Percentiles rank a stretch among this genome's conserved stretches.
phyloP scores from a whole-genome alignment of 2,888 invertebrate species.

The Xestia c-nigrum region DNA sequence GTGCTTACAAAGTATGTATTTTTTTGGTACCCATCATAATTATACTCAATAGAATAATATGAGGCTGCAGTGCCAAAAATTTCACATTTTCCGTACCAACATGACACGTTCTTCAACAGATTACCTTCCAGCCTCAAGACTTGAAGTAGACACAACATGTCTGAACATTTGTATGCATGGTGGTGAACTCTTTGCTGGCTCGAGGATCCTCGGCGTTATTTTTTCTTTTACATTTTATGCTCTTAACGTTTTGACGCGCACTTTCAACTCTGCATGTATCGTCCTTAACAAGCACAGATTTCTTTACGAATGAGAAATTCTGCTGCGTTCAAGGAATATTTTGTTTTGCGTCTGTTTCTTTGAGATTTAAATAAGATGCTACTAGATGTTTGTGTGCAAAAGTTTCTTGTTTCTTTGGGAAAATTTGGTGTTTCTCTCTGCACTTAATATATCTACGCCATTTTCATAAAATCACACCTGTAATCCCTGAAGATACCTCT shows the following conservation, averaged over 20 bases:
- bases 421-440: background rate
- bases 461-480: background rate
- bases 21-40: background rate
- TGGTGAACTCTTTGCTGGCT: constrained; percentile 70
- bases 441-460: background rate
- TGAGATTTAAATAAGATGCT: constrained; percentile 50
- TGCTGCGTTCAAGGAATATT: constrained; percentile 69
- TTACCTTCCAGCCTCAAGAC: constrained; percentile 63
- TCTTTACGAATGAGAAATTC: constrained; percentile 71
- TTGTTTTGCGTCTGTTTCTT: constrained; percentile 65
- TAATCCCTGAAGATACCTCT: background rate
- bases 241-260: constrained; percentile 77
- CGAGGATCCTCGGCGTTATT: constrained; percentile 72
- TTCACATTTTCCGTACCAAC: constrained; percentile 29
- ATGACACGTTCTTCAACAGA: constrained; percentile 58
- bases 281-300: constrained; percentile 73
- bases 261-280: constrained; percentile 74
- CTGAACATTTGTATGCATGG: constrained; percentile 73
- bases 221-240: constrained; percentile 77
- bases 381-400: constrained; percentile 24
- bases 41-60: constrained; percentile 14
- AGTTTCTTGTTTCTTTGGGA: constrained; percentile 6
- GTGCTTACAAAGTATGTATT: background rate
- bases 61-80: constrained; percentile 33
- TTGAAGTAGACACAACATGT: constrained; percentile 69